Conservation (phyloP, 2,797 vertebrate genomes). For the Acropternis orthonyx region DNA sequence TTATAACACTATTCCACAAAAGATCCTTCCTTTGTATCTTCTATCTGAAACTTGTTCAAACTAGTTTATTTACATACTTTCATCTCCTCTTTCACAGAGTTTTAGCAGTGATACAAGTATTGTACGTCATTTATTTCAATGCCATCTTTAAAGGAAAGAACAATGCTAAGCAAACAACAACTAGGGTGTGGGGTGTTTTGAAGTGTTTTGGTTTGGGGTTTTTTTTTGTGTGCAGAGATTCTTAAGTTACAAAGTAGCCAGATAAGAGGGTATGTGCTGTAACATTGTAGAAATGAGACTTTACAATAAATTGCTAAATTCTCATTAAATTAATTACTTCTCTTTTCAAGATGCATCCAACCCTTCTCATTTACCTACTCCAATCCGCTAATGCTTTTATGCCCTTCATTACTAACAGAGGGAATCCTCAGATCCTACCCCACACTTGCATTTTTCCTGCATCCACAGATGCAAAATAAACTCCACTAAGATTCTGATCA, state of each 20-base stretch:
- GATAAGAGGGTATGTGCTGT: neutral
- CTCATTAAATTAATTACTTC: neutral
- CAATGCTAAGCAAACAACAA: neutral
- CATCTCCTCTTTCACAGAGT: neutral
- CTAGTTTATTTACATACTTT: neutral
- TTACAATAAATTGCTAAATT: neutral
- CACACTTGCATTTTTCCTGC: neutral
- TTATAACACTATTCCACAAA: neutral
- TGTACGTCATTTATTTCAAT: neutral
- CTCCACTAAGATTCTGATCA: neutral
- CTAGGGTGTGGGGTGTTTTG: neutral
- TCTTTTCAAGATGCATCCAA: neutral
- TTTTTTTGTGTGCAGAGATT: fast-evolving
- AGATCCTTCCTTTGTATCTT: neutral
- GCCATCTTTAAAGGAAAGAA: neutral
- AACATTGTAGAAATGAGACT: neutral
- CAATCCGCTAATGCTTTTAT: neutral
- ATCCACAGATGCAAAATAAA: neutral
- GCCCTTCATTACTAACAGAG: neutral
- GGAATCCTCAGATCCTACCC: neutral
- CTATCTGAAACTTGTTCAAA: neutral
- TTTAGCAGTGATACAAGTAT: neutral
- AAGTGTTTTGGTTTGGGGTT: neutral
- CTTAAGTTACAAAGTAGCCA: neutral
- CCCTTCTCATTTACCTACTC: neutral